phyloP scores from a whole-genome alignment of 2,888 invertebrate species.

The Chymomyza procnemis region DNA sequence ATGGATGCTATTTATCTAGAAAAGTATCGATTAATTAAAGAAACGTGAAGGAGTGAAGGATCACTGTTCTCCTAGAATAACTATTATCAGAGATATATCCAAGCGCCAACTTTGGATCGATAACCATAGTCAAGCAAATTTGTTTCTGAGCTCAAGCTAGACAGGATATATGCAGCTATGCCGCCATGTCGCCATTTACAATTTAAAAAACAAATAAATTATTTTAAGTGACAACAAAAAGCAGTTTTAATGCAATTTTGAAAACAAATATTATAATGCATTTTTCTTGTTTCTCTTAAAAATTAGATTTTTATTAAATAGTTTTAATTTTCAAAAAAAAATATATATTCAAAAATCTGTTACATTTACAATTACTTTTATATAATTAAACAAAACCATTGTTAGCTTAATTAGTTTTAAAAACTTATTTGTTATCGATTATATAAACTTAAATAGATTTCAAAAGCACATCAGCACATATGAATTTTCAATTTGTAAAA shows the following conservation, averaged over 20 bases:
- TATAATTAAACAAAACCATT: conserved; percentile 25
- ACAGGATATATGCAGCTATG: too few relatives aligned
- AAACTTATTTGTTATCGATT: conserved; percentile 48
- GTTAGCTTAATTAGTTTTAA: conserved; percentile 49
- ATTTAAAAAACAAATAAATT: too few relatives aligned
- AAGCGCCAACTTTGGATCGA: too few relatives aligned
- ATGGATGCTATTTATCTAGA: too few relatives aligned
- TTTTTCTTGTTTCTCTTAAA: neutral
- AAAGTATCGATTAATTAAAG: too few relatives aligned
- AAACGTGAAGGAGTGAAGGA: too few relatives aligned
- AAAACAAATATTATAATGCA: conserved; percentile 4
- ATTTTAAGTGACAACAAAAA: too few relatives aligned
- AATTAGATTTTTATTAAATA: neutral
- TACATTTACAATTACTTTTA: conserved; percentile 37
- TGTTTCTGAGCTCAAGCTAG: too few relatives aligned
- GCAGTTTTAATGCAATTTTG: neutral
- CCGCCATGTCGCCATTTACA: too few relatives aligned
- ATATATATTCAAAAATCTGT: neutral
- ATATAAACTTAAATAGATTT: conserved; percentile 21
- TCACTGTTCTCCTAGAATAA: too few relatives aligned
- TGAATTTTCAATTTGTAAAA: conserved; percentile 17
- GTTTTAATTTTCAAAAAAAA: neutral
- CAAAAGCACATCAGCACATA: conserved; percentile 10
- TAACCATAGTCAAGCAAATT: too few relatives aligned
- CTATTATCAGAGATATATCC: too few relatives aligned